These are phyloP conservation scores for Zapus hudsonius DNA, from an alignment of 2,113 vertebrate species.

Conservation along the genomic window DNA sequence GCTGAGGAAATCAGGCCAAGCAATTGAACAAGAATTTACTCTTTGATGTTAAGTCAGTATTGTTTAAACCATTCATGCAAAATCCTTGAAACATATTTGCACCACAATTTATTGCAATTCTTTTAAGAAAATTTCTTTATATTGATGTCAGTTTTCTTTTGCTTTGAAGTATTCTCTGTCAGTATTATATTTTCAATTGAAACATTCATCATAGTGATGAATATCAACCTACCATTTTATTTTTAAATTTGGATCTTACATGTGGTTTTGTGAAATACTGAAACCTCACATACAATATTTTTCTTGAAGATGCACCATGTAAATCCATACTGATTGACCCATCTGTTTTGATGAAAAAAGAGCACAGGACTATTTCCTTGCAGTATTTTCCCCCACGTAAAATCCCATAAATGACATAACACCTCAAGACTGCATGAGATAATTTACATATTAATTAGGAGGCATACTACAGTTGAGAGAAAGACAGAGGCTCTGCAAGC, in stretches of 20 bases:
- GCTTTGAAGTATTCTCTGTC: conserved; percentile 48
- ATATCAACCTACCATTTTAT: conserved; percentile 61
- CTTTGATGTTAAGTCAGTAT: conserved; percentile 56
- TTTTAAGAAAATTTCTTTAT: conserved; percentile 19
- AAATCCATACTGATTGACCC: conserved; percentile 47
- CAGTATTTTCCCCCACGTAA: conserved; percentile 40
- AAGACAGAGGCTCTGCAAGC: neutral
- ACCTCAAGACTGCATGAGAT: conserved; percentile 47
- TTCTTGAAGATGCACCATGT: neutral
- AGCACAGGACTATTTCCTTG: conserved; percentile 44
- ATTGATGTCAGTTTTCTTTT: conserved; percentile 27
- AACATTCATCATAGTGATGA: conserved; percentile 51
- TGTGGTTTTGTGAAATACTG: conserved; percentile 66
- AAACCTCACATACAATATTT: conserved; percentile 49
- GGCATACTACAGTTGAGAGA: neutral
- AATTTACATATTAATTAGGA: conserved; percentile 75
- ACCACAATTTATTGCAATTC: conserved; percentile 41
- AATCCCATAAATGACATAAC: conserved; percentile 66
- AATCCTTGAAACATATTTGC: conserved; percentile 48
- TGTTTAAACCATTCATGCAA: conserved; percentile 45
- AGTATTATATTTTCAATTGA: conserved; percentile 49
- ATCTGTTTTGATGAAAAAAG: conserved; percentile 54
- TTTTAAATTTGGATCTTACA: conserved; percentile 58
- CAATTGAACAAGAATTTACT: conserved; percentile 48
- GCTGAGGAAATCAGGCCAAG: conserved; percentile 21